These are phyloP conservation scores for Camponotus pennsylvanicus DNA, from an alignment of 1,140 invertebrate species.

Conservation along the genomic window DNA sequence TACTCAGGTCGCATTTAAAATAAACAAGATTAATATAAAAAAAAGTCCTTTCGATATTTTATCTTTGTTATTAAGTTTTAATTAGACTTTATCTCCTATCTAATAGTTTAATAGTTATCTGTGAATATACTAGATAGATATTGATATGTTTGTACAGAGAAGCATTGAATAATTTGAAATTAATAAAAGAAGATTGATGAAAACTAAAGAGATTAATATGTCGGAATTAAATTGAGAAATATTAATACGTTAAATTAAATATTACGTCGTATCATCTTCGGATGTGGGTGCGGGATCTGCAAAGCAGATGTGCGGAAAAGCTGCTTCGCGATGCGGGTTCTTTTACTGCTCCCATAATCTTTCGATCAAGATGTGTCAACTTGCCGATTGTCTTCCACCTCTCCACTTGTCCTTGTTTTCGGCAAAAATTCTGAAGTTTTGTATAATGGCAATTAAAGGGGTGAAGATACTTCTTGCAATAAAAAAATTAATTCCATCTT, in stretches of 20 bases:
- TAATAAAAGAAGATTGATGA: background rate
- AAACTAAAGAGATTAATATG: background rate
- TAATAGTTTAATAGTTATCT: background rate
- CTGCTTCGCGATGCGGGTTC: background rate
- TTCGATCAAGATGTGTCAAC: background rate
- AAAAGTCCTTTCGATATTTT: slow-evolving; percentile 7
- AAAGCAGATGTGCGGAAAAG: background rate
- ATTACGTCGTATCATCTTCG: background rate
- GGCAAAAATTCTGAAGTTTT: too few species aligned
- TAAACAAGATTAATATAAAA: background rate
- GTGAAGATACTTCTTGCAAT: too few species aligned
- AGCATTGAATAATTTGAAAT: background rate
- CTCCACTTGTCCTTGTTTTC: too few species aligned
- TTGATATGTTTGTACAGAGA: background rate
- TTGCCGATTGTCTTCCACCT: background rate
- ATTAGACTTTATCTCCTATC: background rate
- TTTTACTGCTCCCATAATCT: background rate
- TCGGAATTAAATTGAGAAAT: background rate
- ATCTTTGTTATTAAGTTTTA: background rate
- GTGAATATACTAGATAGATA: background rate
- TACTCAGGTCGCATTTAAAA: background rate
- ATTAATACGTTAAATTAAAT: background rate
- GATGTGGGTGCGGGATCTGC: slow-evolving; percentile 11
- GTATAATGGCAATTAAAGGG: too few species aligned
- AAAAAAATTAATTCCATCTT: too few species aligned